Evolutionary conservation across 2,797 vertebrate species (phyloP).

Genomic region (Cyclopterus lumpus): DNA sequence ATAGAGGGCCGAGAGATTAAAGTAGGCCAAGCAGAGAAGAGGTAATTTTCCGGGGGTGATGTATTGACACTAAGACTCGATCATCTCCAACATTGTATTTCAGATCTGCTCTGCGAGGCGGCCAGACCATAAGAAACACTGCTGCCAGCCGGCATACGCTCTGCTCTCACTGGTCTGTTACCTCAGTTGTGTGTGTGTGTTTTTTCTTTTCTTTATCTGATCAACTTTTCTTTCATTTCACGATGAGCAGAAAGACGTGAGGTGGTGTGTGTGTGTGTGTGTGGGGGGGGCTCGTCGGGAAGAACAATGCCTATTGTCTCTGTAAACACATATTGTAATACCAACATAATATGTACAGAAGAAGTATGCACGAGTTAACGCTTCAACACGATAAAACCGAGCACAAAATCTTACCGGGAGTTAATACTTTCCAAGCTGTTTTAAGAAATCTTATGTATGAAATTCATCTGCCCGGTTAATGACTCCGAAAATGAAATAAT

Average conservation of each 20-base stretch:
- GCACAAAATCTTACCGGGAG: no score
- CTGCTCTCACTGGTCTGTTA: conserved; percentile 12
- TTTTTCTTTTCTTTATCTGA: conserved; percentile 33
- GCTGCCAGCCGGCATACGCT: conserved; percentile 22
- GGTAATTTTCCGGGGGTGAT: conserved; percentile 82
- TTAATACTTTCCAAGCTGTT: no score
- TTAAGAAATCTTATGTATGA: no score
- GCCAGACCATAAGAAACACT: conserved; percentile 43
- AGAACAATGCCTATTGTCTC: no score
- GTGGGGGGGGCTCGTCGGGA: no score
- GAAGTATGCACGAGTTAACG: no score
- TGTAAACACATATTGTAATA: not conserved
- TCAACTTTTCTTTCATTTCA: conserved; percentile 17
- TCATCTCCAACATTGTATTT: conserved; percentile 79
- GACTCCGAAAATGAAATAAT: no score
- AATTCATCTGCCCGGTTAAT: no score
- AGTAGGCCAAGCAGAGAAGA: conserved; percentile 84
- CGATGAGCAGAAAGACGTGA: not conserved
- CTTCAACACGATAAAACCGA: no score
- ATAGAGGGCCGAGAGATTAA: conserved; percentile 84
- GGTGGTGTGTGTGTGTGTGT: no score
- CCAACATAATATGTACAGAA: not conserved
- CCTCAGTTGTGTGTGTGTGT: conserved; percentile 1
- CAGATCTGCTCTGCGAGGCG: conserved; percentile 60
- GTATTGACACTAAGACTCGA: conserved; percentile 84